A percentile compares a stretch with the other conserved stretches of the same genome.
These are phyloP conservation scores for Rhineura floridana DNA, from an alignment of 2,113 vertebrate genomes.

Conservation along the genomic window DNA sequence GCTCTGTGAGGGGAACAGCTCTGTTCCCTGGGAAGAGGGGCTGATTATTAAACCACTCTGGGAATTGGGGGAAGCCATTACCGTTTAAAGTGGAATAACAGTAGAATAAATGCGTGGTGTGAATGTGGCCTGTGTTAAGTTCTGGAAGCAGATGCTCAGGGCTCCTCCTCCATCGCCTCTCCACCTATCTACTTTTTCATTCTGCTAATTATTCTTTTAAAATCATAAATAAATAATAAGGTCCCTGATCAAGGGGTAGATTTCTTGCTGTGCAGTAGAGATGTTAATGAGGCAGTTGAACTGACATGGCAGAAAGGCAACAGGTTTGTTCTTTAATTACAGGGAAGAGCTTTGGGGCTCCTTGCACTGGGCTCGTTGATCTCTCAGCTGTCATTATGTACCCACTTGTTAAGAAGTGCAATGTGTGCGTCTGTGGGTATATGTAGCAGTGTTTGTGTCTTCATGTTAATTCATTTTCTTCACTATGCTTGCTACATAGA, in stretches of 20 bases:
- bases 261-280: constrained; percentile 16
- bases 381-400: background rate
- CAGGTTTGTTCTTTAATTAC: constrained; percentile 36
- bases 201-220: constrained; percentile 26
- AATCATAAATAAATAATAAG: constrained; percentile 25
- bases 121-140: background rate
- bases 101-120: too few species aligned
- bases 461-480: background rate
- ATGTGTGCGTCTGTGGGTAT: background rate
- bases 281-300: constrained; percentile 33
- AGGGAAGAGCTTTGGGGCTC: constrained; percentile 14
- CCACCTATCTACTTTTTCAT: constrained; percentile 14
- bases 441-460: background rate
- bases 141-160: background rate
- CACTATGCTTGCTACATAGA: background rate
- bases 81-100: too few species aligned
- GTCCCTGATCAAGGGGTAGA: constrained; percentile 26
- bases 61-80: too few species aligned
- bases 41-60: too few species aligned
- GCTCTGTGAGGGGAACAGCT: too few species aligned
- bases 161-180: background rate
- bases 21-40: too few species aligned
- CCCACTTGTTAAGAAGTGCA: background rate
- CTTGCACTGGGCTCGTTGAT: background rate
- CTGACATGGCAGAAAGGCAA: background rate